Evolutionary conservation across 2,888 invertebrate species (phyloP), one percentile per base, ranked within the genome.

Genomic region (Tholera decimalis): DNA sequence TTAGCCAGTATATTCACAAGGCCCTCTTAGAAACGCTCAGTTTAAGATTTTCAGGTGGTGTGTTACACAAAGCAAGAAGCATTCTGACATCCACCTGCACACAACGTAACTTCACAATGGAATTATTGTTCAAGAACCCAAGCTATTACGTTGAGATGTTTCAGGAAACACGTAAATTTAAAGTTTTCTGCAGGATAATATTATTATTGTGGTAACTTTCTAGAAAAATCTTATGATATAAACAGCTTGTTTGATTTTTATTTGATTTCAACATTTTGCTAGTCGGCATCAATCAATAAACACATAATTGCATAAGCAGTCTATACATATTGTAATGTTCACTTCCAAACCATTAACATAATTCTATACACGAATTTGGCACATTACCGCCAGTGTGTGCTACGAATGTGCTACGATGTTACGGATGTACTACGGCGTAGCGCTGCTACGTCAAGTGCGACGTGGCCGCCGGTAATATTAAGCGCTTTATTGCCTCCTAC

Each of bases 31-130:
- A 55, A 62, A 73, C 62, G 73, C 66, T 66, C 50, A 30, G 65
- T 73, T 61, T 71, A 80, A 78, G 78, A 78, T 80, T 79, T 77
- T 81, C 78, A 77, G 78, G 73, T 71, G 66, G 73, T 59, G 68
- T 77, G 71, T 72, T 72, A 75, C 80, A 83, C 83, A 83, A 85
- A 85, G 81, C 82, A 73, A 80, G 77, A 74, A 77, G 78, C 79
- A 74, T 83, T 79, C 81, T 79, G 76, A 69, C 79, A 76, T 76
- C 77, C 80, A 80, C 67, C 65, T 77, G 71, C 62, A 76, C 50
- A 64, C 60, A 57, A 67, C 66, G 67, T 73, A 77, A 72, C 72
- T 73, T 66, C 75, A 83, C 76, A 83, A 78, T 71, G 74, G 73
- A 83, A 82, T 83, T 77, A 77, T 73, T 77, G 74, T 73, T 73